A percentile compares a stretch with the other conserved stretches of the same genome.
These are phyloP conservation scores for Ariolimax columbianus DNA, from an alignment of 2,888 invertebrate genomes.

Conservation along the genomic window DNA sequence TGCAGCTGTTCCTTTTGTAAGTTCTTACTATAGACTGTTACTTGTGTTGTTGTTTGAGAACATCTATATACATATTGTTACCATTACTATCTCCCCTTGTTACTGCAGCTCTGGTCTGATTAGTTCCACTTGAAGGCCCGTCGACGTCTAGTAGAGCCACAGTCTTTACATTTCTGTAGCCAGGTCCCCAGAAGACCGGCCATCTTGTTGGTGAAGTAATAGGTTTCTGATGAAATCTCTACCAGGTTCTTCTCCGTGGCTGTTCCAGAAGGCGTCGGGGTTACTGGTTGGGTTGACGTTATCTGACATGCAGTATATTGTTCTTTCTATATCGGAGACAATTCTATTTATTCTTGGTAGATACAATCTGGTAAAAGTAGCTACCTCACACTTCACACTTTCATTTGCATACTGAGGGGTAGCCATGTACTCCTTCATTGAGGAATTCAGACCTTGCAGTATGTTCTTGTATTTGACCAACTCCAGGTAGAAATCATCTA, in stretches of 20 bases:
- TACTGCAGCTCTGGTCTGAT: not conserved
- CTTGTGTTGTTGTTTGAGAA: not conserved
- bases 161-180: not conserved
- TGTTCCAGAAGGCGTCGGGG: not conserved
- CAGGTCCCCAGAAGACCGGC: not conserved
- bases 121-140: not conserved
- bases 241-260: not conserved
- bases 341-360: not conserved
- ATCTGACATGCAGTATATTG: not conserved
- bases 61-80: not conserved
- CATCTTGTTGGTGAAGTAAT: conserved; percentile 25
- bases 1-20: not conserved
- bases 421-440: not conserved
- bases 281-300: not conserved
- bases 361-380: not conserved
- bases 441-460: not conserved
- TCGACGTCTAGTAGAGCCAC: not conserved
- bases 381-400: not conserved
- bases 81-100: not conserved
- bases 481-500: not conserved
- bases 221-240: not conserved
- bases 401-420: not conserved
- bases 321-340: no score
- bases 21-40: not conserved
- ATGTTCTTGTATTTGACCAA: not conserved